Conservation (phyloP, 2,797 vertebrate species). For the Antennarius maculatus region DNA sequence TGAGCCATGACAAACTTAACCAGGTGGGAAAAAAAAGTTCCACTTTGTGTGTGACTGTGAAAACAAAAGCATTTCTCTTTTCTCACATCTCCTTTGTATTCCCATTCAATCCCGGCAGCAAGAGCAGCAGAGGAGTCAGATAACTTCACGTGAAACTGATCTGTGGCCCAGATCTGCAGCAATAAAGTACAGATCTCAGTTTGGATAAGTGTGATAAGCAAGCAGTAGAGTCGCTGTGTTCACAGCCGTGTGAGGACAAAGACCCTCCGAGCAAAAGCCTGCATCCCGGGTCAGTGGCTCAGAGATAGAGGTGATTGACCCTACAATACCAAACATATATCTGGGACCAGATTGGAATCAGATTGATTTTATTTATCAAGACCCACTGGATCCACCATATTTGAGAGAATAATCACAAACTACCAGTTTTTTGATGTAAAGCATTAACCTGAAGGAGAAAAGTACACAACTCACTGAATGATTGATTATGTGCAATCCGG, state of each 20-base stretch:
- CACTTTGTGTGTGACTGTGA: constrained; percentile 7
- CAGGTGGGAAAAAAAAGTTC: constrained; percentile 3
- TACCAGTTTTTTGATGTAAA: background rate
- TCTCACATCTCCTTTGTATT: constrained; percentile 16
- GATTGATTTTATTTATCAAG: too few relatives aligned
- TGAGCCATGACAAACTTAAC: constrained; percentile 10
- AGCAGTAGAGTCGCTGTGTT: constrained; percentile 60
- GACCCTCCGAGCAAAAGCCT: constrained; percentile 49
- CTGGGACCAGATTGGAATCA: constrained; percentile 23
- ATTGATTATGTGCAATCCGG: too few relatives aligned
- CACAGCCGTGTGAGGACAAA: constrained; percentile 60
- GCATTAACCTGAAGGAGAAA: background rate
- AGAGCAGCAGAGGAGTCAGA: constrained; percentile 26
- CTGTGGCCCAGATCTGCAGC: constrained; percentile 59
- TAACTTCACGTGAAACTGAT: constrained; percentile 58
- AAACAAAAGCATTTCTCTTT: constrained; percentile 35
- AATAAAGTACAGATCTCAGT: constrained; percentile 47
- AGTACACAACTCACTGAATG: background rate
- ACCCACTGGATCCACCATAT: too few relatives aligned
- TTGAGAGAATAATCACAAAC: too few relatives aligned
- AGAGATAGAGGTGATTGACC: constrained; percentile 37
- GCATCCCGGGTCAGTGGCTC: constrained; percentile 50
- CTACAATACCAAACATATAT: constrained; percentile 34
- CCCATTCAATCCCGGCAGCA: constrained; percentile 10
- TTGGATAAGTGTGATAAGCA: constrained; percentile 56